These are phyloP conservation scores for Torymus tubicola DNA, from an alignment of 2,888 invertebrate species.

Conservation along the genomic window DNA sequence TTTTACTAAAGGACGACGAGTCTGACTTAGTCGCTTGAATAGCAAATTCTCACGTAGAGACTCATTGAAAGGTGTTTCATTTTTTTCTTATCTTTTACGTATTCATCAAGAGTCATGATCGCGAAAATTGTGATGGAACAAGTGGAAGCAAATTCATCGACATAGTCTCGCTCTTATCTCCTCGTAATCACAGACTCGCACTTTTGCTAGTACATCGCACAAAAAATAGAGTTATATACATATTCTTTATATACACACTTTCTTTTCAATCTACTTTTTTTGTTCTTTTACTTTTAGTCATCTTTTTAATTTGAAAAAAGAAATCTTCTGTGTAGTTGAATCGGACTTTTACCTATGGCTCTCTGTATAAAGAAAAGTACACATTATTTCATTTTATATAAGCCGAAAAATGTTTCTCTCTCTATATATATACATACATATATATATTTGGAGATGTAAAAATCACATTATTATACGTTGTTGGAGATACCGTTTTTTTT, in stretches of 20 bases:
- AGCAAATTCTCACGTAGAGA: conserved; percentile 12
- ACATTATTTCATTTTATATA: conserved; percentile 19
- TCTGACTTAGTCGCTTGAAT: conserved; percentile 41
- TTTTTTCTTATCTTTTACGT: conserved; percentile 1
- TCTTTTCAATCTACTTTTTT: background rate
- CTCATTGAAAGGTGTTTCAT: conserved; percentile 1
- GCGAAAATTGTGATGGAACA: conserved; percentile 21
- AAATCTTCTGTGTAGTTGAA: background rate
- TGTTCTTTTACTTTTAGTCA: conserved; percentile 25
- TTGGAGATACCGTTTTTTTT: background rate
- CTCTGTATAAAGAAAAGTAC: conserved; percentile 27
- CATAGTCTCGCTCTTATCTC: conserved; percentile 23
- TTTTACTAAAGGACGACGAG: conserved; percentile 39
- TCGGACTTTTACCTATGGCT: conserved; percentile 32
- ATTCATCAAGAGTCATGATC: conserved; percentile 23
- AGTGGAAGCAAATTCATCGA: conserved; percentile 30
- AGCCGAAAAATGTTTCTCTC: conserved; percentile 18
- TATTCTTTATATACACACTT: conserved; percentile 47
- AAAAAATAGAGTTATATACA: conserved; percentile 56
- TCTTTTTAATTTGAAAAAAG: conserved; percentile 13
- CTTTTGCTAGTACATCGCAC: conserved; percentile 42
- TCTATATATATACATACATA: conserved; percentile 6
- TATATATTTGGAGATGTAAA: conserved; percentile 39
- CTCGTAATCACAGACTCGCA: conserved; percentile 51
- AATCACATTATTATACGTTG: conserved; percentile 40